Evolutionary conservation across 2,113 vertebrate genomes (phyloP).

Genomic region (Picathartes gymnocephalus): DNA sequence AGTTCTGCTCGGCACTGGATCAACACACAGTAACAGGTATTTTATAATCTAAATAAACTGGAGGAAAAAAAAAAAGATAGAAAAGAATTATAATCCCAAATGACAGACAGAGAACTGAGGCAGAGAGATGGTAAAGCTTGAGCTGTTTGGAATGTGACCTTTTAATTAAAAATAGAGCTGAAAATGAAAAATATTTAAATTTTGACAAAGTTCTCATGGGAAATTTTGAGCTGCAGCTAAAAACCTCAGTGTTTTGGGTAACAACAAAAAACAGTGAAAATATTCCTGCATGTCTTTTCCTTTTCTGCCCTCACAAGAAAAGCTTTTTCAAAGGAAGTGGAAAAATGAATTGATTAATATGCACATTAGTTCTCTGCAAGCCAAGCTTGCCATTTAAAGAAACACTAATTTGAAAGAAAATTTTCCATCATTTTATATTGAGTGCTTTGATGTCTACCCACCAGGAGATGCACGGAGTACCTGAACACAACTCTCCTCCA

Average conservation of each 20-base stretch:
- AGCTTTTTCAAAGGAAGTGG: not conserved
- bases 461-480: not conserved
- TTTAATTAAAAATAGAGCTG: conserved; percentile 50
- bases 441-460: not conserved
- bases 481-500: not conserved
- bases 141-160: conserved; percentile 27
- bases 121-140: conserved; percentile 27
- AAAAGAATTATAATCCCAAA: conserved; percentile 31
- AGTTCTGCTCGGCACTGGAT: not conserved
- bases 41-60: conserved; percentile 33
- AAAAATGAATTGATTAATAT: conserved; percentile 26
- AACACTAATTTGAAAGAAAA: not conserved
- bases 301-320: not conserved
- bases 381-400: not conserved
- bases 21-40: not conserved
- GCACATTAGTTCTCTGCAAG: not conserved
- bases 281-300: not conserved
- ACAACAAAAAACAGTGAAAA: conserved; percentile 1
- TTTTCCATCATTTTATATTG: not conserved
- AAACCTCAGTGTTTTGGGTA: not conserved
- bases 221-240: conserved; percentile 15
- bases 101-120: not conserved
- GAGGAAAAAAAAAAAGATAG: not conserved
- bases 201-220: conserved; percentile 9
- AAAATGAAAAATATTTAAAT: conserved; percentile 64